A percentile compares a stretch with the other conserved stretches of the same genome.
Evolutionary conservation across 1,140 invertebrate species (phyloP).

Genomic region (Drosophila parabipectinata): DNA sequence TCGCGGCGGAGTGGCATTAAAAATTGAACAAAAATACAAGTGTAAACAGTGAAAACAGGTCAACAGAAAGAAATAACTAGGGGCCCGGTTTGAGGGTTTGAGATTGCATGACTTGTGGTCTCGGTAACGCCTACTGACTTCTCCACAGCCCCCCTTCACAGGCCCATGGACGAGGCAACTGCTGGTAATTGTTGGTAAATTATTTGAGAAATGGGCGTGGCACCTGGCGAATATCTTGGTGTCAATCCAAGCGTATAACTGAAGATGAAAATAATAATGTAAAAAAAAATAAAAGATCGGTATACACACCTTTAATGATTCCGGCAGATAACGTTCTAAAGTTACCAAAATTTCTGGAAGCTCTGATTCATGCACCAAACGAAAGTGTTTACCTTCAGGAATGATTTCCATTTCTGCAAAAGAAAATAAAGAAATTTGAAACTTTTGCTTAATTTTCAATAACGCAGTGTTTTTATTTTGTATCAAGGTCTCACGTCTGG

Average conservation of each 20-base stretch:
- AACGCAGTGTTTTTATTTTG: slow-evolving; percentile 7
- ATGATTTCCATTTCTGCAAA: slow-evolving; percentile 91
- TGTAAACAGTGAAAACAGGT: slow-evolving; percentile 73
- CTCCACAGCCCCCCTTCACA: background rate
- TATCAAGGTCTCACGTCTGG: slow-evolving; percentile 51
- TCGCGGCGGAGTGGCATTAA: slow-evolving; percentile 39
- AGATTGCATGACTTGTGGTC: slow-evolving; percentile 72
- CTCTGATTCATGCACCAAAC: slow-evolving; percentile 91
- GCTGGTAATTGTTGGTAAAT: slow-evolving; percentile 67
- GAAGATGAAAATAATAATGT: background rate
- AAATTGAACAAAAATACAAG: slow-evolving; percentile 67
- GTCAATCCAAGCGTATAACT: slow-evolving; percentile 12
- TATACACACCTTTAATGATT: slow-evolving; percentile 89
- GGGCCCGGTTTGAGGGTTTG: slow-evolving; percentile 37
- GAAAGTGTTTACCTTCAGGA: slow-evolving; percentile 92
- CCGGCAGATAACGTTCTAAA: slow-evolving; percentile 90
- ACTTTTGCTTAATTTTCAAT: slow-evolving; percentile 2
- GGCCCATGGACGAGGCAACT: background rate
- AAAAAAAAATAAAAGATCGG: background rate
- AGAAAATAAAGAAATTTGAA: slow-evolving; percentile 35
- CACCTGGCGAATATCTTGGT: slow-evolving; percentile 20
- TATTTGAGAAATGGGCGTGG: slow-evolving; percentile 59
- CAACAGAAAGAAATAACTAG: slow-evolving; percentile 45
- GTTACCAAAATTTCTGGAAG: slow-evolving; percentile 90
- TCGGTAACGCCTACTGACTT: slow-evolving; percentile 34